Conservation (phyloP, 2,797 vertebrate species). For the Xiphorhynchus erythropygius region DNA sequence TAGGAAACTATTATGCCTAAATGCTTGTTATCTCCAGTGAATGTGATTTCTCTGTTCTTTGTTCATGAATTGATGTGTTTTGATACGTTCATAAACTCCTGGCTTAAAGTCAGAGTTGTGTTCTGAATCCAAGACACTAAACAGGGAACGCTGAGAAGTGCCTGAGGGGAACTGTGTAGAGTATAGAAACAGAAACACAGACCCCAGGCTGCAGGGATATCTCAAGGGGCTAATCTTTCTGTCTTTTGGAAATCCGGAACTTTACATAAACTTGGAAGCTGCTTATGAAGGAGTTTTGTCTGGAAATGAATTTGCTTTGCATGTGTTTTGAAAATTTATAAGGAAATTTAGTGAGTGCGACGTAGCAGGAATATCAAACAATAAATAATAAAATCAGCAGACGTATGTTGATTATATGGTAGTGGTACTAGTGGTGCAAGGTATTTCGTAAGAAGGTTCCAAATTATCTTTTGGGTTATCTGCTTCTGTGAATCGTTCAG, state of each 20-base stretch:
- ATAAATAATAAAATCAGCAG: neutral
- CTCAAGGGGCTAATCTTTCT: conserved; percentile 14
- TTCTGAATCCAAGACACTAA: neutral
- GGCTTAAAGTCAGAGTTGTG: neutral
- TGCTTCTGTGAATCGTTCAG: neutral
- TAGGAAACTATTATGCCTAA: neutral
- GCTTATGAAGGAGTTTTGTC: neutral
- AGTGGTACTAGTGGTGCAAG: neutral
- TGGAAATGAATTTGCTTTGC: neutral
- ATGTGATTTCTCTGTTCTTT: neutral
- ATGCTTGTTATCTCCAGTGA: neutral
- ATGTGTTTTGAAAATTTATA: neutral
- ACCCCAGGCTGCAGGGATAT: neutral
- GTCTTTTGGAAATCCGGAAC: neutral
- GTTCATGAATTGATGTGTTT: neutral
- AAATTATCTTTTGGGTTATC: neutral
- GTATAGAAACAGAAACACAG: neutral
- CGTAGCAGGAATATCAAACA: neutral
- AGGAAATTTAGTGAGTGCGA: neutral
- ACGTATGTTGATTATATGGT: neutral
- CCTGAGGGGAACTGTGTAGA: neutral
- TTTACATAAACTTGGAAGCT: neutral
- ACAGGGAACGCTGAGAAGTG: neutral
- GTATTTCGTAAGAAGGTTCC: neutral
- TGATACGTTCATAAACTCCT: neutral